phyloP scores from a whole-genome alignment of 2,888 invertebrate species.

The Euzetes globulus region DNA sequence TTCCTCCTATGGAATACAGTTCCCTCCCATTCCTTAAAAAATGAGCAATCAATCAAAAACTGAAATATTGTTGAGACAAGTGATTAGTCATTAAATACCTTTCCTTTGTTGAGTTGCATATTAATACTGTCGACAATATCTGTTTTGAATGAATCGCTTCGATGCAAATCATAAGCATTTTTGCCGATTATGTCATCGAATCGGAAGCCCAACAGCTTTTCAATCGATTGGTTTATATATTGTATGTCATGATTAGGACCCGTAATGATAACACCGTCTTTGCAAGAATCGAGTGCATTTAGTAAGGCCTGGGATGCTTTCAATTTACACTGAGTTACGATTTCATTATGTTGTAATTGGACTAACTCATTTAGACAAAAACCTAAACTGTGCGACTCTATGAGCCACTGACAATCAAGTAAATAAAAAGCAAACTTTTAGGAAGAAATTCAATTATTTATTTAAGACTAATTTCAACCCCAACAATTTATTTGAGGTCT shows the following conservation, averaged over 20 bases:
- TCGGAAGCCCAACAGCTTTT: constrained; percentile 67
- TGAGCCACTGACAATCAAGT: constrained; percentile 49
- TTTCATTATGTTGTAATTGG: constrained; percentile 69
- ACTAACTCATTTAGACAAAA: constrained; percentile 61
- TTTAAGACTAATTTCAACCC: background rate
- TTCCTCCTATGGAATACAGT: constrained; percentile 63
- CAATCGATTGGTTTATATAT: constrained; percentile 80
- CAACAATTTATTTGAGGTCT: background rate
- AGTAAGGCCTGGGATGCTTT: constrained; percentile 71
- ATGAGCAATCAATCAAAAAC: background rate
- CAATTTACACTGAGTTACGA: constrained; percentile 65
- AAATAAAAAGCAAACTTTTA: background rate
- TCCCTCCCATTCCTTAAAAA: constrained; percentile 63
- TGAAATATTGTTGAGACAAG: background rate
- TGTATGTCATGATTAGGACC: constrained; percentile 75
- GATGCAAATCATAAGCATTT: constrained; percentile 55
- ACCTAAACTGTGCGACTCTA: constrained; percentile 53
- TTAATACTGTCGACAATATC: constrained; percentile 47
- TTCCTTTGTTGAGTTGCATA: constrained; percentile 48
- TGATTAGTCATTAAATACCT: constrained; percentile 43
- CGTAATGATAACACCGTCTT: constrained; percentile 78
- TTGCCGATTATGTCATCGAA: constrained; percentile 58
- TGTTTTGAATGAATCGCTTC: constrained; percentile 50
- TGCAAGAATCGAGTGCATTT: constrained; percentile 73
- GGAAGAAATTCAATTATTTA: background rate